Conservation (phyloP, 2,113 vertebrate species). For the Chroicocephalus ridibundus region DNA sequence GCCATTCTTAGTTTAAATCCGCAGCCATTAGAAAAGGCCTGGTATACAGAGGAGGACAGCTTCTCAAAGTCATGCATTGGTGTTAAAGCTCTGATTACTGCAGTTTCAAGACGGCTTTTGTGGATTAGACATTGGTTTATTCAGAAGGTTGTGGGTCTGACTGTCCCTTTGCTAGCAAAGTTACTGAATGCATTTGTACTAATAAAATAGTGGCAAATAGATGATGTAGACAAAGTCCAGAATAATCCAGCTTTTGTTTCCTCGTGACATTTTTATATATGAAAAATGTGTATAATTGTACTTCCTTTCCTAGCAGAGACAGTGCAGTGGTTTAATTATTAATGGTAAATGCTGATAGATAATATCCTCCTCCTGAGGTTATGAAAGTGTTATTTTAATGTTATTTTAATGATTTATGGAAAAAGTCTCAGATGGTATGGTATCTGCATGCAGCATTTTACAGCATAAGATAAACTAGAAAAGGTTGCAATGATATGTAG, state of each 20-base stretch:
- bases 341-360: not conserved
- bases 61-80: not conserved
- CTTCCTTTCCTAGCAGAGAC: not conserved
- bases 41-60: not conserved
- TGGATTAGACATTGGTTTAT: not conserved
- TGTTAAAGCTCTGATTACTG: not conserved
- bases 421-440: not conserved
- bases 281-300: not conserved
- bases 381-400: not conserved
- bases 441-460: not conserved
- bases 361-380: not conserved
- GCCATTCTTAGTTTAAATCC: not conserved
- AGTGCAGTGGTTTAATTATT: not conserved
- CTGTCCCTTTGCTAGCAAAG: not conserved
- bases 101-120: not conserved
- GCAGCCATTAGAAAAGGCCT: not conserved
- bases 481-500: not conserved
- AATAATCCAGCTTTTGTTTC: constrained; percentile 36
- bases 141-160: not conserved
- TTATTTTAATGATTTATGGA: not conserved
- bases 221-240: not conserved
- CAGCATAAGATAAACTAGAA: not conserved
- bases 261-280: not conserved
- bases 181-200: not conserved
- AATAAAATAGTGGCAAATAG: not conserved